A percentile compares a stretch with the other conserved stretches of the same genome.
phyloP scores from a whole-genome alignment of 2,113 vertebrate species.

The Hyperopisus bebe region DNA sequence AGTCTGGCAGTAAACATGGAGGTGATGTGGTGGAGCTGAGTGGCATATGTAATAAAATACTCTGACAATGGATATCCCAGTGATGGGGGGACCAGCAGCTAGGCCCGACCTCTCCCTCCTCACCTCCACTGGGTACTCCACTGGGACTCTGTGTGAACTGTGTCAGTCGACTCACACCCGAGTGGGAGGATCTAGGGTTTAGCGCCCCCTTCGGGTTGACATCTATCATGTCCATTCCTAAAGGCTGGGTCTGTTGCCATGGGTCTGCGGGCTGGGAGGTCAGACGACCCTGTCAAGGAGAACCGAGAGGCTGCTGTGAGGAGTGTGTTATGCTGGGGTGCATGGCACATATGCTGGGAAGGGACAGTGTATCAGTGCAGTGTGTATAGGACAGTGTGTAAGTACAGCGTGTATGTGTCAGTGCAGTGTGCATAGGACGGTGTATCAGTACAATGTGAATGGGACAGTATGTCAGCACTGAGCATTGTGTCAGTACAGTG shows the following conservation, averaged over 20 bases:
- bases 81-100: not conserved
- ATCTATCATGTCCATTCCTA: too few species aligned
- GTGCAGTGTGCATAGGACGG: not conserved
- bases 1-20: not conserved
- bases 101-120: not conserved
- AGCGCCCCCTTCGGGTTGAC: too few species aligned
- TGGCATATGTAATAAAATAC: not conserved
- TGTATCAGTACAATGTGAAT: not conserved
- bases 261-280: not conserved
- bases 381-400: not conserved
- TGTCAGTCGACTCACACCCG: too few species aligned
- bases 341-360: not conserved
- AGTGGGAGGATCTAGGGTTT: too few species aligned
- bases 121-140: not conserved
- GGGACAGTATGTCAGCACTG: not conserved
- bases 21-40: not conserved
- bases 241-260: too few species aligned
- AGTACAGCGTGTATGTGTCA: not conserved
- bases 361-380: not conserved
- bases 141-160: not conserved
- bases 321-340: not conserved
- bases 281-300: not conserved
- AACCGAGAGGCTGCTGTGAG: not conserved
- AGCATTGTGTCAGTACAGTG: not conserved
- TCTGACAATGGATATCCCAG: not conserved